These are phyloP conservation scores for Punctoribates punctum DNA, from an alignment of 2,888 invertebrate species.

Conservation along the genomic window DNA sequence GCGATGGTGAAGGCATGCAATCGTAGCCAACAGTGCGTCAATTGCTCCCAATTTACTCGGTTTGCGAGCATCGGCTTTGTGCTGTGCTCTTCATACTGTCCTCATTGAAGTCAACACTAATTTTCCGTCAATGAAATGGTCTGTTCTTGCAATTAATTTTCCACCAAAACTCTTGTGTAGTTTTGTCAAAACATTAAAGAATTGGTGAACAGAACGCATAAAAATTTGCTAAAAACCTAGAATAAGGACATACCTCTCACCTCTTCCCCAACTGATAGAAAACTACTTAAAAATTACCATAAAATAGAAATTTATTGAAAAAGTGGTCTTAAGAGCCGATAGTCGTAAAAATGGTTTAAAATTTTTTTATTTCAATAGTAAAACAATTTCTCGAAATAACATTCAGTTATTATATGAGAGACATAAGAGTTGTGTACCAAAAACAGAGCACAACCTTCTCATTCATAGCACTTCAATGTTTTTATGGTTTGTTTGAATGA, in stretches of 20 bases:
- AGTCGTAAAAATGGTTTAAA: too few relatives aligned
- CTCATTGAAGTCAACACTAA: not conserved
- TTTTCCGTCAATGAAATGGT: conserved; percentile 10
- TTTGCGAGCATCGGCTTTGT: not conserved
- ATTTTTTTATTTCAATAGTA: too few relatives aligned
- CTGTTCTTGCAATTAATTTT: not conserved
- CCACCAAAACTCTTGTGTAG: not conserved
- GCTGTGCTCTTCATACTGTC: not conserved
- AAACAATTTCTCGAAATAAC: too few relatives aligned
- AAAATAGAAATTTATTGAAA: too few relatives aligned
- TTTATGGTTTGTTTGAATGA: not conserved
- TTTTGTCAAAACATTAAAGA: not conserved
- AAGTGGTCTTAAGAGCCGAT: too few relatives aligned
- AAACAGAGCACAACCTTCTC: not conserved
- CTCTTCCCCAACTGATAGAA: too few relatives aligned
- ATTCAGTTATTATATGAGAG: too few relatives aligned
- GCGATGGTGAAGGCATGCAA: conserved; percentile 22
- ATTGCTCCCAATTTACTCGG: conserved; percentile 15
- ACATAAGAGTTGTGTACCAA: not conserved
- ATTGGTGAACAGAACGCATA: too few relatives aligned
- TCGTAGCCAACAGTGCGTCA: conserved; percentile 4
- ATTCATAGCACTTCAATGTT: not conserved
- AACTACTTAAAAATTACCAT: too few relatives aligned
- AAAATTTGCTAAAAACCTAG: too few relatives aligned
- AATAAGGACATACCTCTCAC: too few relatives aligned